Base-by-base conservation (phyloP, 2,888 invertebrate genomes). In the Altica lythri region DNA sequence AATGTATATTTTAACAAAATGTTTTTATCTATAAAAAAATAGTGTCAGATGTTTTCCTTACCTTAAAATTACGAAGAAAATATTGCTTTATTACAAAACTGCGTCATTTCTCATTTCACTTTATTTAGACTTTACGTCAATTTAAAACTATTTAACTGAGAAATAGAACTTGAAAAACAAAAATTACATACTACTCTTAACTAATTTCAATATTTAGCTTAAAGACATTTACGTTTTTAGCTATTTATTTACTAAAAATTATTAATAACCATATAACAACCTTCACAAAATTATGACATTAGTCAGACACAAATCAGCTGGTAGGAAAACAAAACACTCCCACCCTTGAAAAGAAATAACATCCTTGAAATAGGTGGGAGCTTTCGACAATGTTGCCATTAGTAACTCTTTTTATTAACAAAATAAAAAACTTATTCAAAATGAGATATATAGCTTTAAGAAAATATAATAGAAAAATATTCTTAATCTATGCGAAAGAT, bases 61-160 rank as follows among this genome's bases (percentile, higher is more conserved):
- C 61, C 54, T 56, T 51, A 44, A 40, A 45, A 51, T 48, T 38
- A 53, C 50, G 53, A 27, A 52, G 38, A 38, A 52, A 58, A 58
- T 54, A 59, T 60, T 50, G 47, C 51, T 56, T 60, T 52, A 59
- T 54, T 56, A 49, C 47, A 48, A 47, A 81, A 83, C 82, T 83
- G 83, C 83, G 83, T 83, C 81, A 82, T 83, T 77, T 77, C 69
- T 45, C 55, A 55, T 46, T 53, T 56, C 79, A 77, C 78, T 78
- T 78, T 77, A 82, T 83, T 83, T 35, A 10, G 30, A 40, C 40
- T 49, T 22, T 12, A 25, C 83, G 83, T 83, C 82, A 83, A 22
- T 79, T 63, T 68, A 61, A 50, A 44, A 44, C 32, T 43, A 18
- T 48, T 29, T 38, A 18, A 16, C 17, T 19, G 13, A 40, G 22